Conservation (phyloP, 53 echinoderm and acorn worm species). For the Paracentrotus lividus region DNA sequence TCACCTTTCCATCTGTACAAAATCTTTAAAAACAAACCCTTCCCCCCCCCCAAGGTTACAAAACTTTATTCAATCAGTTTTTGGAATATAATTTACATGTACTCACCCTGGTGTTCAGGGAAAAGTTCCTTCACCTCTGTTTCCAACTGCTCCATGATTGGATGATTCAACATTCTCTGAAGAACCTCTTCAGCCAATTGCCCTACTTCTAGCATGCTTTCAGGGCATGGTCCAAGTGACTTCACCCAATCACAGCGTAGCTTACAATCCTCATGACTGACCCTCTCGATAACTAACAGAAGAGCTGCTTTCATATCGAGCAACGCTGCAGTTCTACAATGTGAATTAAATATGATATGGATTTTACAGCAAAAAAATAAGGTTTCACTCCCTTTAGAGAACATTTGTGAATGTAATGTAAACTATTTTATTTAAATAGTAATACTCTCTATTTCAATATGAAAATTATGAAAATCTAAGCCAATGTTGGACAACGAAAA, state of each 20-base stretch:
- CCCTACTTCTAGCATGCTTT: constrained; percentile 8
- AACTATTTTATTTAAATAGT: no score
- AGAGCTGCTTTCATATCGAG: constrained; percentile 77
- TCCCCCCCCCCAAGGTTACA: no score
- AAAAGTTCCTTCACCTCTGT: background rate
- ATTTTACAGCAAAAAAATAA: background rate
- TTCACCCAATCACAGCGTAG: constrained; percentile 82
- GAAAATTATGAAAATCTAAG: no score
- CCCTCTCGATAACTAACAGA: constrained; percentile 72
- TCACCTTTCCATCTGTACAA: no score
- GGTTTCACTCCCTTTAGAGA: no score
- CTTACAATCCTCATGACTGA: constrained; percentile 80
- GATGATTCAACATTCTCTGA: constrained; percentile 67
- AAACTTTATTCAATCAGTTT: no score
- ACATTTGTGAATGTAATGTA: no score
- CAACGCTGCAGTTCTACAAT: background rate
- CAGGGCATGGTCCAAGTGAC: constrained; percentile 12
- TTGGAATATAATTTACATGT: background rate
- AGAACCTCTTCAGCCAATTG: constrained; percentile 52
- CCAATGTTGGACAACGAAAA: no score
- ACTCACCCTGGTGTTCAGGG: background rate
- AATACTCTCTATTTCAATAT: no score
- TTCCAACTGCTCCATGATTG: constrained; percentile 42
- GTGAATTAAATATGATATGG: background rate
- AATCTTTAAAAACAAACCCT: no score